These are phyloP conservation scores for Nannospalax galili DNA, from an alignment of 2,113 vertebrate genomes.

Conservation along the genomic window DNA sequence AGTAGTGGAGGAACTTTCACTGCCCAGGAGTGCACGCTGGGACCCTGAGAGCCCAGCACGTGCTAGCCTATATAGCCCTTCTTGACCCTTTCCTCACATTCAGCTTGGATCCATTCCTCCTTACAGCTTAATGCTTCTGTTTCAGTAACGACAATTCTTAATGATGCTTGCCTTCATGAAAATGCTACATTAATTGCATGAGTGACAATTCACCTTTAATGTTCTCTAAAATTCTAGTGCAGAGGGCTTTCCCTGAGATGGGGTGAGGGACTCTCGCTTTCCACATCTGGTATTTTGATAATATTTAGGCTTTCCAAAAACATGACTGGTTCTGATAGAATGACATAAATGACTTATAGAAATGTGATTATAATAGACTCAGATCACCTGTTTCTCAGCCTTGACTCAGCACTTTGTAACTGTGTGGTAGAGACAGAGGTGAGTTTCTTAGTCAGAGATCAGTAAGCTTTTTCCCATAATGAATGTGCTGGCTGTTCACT, in stretches of 20 bases:
- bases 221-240: background rate
- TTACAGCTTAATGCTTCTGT: background rate
- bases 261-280: background rate
- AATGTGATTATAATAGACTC: background rate
- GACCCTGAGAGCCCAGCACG: no score
- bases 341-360: background rate
- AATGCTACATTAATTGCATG: background rate
- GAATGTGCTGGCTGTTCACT: background rate
- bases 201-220: background rate
- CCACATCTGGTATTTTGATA: background rate
- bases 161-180: background rate
- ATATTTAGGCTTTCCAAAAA: background rate
- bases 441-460: background rate
- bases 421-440: background rate
- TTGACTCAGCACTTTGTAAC: background rate
- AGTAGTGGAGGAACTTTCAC: no score
- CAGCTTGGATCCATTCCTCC: background rate
- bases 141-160: background rate
- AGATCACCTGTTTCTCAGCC: background rate
- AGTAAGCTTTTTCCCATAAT: background rate
- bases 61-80: no score
- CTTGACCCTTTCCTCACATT: background rate
- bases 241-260: background rate
- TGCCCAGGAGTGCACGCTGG: no score
- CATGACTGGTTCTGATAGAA: background rate